Conservation (phyloP, 2,888 invertebrate genomes). For the Ormyrus thymus region DNA sequence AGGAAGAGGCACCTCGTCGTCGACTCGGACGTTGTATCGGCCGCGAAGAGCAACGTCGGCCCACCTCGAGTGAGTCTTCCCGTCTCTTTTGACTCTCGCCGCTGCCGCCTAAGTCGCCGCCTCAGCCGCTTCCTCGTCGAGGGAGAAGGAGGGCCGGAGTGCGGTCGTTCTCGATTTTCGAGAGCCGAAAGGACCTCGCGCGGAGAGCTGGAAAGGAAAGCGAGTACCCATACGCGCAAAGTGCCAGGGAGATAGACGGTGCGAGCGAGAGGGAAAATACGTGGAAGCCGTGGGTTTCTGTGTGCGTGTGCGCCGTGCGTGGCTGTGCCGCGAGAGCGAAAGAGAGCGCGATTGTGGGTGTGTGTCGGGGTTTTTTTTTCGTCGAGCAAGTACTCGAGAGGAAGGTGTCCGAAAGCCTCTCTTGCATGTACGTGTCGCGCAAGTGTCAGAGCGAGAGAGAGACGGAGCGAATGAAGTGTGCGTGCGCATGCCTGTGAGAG, state of each 20-base stretch:
- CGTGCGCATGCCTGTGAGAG: neutral
- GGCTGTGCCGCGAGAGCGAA: conserved; percentile 10
- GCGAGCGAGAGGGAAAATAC: neutral
- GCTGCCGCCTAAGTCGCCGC: neutral
- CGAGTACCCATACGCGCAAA: conserved; percentile 16
- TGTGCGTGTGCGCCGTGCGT: neutral
- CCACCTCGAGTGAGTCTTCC: conserved; percentile 65
- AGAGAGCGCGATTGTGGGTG: conserved; percentile 59
- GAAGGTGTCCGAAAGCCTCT: too few species aligned
- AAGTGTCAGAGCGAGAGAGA: conserved; percentile 42
- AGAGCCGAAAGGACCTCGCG: neutral
- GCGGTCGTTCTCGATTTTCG: neutral
- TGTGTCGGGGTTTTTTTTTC: neutral
- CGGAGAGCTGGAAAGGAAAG: conserved; percentile 5
- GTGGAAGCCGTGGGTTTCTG: neutral
- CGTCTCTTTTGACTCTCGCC: neutral
- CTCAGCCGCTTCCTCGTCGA: neutral
- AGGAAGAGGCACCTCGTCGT: conserved; percentile 65
- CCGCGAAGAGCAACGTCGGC: conserved; percentile 68
- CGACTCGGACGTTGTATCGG: conserved; percentile 70
- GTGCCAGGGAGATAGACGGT: conserved; percentile 51
- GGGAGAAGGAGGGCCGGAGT: too few species aligned
- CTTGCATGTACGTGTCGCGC: neutral
- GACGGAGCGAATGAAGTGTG: conserved; percentile 9
- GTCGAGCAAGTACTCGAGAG: neutral